phyloP scores from a whole-genome alignment of 2,888 invertebrate species.

The Plebejus melissa region DNA sequence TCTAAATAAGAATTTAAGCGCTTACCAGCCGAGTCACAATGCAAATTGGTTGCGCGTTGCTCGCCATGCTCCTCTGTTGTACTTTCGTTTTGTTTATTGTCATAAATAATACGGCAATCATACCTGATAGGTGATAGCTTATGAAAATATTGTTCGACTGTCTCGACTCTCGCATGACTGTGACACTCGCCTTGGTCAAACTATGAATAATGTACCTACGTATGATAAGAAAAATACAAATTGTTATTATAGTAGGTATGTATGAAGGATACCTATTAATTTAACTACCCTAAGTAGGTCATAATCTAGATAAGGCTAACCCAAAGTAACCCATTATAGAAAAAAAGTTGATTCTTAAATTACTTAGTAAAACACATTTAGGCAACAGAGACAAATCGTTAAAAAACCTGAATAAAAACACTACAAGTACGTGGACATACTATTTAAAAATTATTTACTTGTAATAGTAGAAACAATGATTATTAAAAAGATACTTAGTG shows the following conservation, averaged over 20 bases:
- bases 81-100: constrained; percentile 40
- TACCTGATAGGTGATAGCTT: constrained; percentile 24
- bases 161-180: not conserved
- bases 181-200: not conserved
- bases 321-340: not conserved
- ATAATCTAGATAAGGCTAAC: not conserved
- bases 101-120: constrained; percentile 33
- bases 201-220: not conserved
- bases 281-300: not conserved
- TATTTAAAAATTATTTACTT: too few relatives aligned
- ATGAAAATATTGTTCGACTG: constrained; percentile 25
- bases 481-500: too few relatives aligned
- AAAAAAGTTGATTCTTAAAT: not conserved
- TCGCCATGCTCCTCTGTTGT: constrained; percentile 50
- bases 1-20: constrained; percentile 75
- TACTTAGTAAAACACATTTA: too few relatives aligned
- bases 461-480: too few relatives aligned
- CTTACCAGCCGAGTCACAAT: constrained; percentile 70
- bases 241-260: not conserved
- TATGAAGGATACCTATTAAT: not conserved
- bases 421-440: too few relatives aligned
- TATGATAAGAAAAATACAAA: not conserved
- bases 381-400: too few relatives aligned
- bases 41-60: constrained; percentile 72
- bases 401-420: too few relatives aligned